Conservation (phyloP, 2,797 vertebrate genomes). For the Adrianichthys oophorus region DNA sequence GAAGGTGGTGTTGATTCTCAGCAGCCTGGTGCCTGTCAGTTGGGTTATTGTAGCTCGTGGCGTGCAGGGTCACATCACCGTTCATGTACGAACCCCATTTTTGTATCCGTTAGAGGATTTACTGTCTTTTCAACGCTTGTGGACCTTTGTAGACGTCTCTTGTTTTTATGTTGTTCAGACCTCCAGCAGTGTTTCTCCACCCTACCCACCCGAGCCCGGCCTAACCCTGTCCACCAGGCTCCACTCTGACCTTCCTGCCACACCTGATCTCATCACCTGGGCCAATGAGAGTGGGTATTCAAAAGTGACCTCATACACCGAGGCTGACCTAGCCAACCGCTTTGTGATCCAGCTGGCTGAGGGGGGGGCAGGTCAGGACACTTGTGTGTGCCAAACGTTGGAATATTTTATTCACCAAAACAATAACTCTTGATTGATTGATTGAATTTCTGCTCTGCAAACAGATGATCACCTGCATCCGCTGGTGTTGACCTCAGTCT, state of each 20-base stretch:
- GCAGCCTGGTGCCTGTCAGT: conserved; percentile 73
- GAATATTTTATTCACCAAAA: no score
- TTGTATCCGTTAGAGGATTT: not conserved
- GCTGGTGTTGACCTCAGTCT: not conserved
- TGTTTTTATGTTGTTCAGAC: conserved; percentile 55
- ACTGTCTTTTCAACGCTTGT: not conserved
- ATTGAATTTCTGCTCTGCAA: no score
- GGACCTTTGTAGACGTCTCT: not conserved
- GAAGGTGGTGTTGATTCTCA: conserved; percentile 73
- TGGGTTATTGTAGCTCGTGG: conserved; percentile 72
- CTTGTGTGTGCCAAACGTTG: conserved; percentile 31
- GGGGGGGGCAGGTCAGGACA: conserved; percentile 57
- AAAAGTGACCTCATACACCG: conserved; percentile 78
- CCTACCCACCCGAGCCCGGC: conserved; percentile 63
- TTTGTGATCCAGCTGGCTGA: conserved; percentile 74
- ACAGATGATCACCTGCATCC: not conserved
- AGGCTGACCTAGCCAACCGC: conserved; percentile 80
- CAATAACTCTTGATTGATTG: no score
- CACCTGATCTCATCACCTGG: conserved; percentile 70
- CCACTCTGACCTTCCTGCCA: conserved; percentile 60
- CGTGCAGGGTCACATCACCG: conserved; percentile 69
- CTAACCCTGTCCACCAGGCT: conserved; percentile 66
- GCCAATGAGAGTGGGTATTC: conserved; percentile 61
- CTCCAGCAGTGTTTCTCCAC: conserved; percentile 74
- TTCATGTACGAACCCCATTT: conserved; percentile 63